Percentiles rank a stretch among this genome's conserved stretches.
Evolutionary conservation across 1,140 invertebrate genomes (phyloP).

Genomic region (Pseudachorutes palmiensis): DNA sequence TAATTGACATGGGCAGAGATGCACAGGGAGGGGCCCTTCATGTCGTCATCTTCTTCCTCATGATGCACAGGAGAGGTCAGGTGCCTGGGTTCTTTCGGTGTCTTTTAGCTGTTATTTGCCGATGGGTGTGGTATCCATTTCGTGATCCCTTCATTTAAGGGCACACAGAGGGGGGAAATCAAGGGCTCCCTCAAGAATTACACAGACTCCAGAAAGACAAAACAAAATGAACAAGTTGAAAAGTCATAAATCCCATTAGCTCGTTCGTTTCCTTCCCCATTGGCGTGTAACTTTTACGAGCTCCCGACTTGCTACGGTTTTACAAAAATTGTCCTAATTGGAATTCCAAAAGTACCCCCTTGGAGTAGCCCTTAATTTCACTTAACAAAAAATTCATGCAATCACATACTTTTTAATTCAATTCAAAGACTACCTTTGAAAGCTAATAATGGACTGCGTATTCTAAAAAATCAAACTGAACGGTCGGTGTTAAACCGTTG

Average conservation of each 20-base stretch:
- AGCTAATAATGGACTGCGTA: too few relatives aligned
- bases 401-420: too few relatives aligned
- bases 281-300: neutral
- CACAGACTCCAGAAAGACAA: neutral
- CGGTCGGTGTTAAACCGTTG: too few relatives aligned
- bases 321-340: neutral
- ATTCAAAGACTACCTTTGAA: too few relatives aligned
- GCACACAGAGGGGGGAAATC: neutral
- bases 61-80: neutral
- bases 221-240: conserved; percentile 1
- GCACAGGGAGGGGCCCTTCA: neutral
- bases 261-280: neutral
- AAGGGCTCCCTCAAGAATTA: neutral
- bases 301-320: conserved; percentile 1
- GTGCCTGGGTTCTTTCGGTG: neutral
- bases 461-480: too few relatives aligned
- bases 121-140: conserved; percentile 4
- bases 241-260: conserved; percentile 9
- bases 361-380: too few relatives aligned
- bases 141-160: neutral
- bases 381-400: too few relatives aligned
- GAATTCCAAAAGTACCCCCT: conserved; percentile 1
- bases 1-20: conserved; percentile 9
- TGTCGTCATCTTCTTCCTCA: neutral
- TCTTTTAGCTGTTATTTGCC: too few relatives aligned